These are phyloP conservation scores for Flabesymbios commensalis DNA, from an alignment of 2,888 invertebrate species.

Conservation along the genomic window DNA sequence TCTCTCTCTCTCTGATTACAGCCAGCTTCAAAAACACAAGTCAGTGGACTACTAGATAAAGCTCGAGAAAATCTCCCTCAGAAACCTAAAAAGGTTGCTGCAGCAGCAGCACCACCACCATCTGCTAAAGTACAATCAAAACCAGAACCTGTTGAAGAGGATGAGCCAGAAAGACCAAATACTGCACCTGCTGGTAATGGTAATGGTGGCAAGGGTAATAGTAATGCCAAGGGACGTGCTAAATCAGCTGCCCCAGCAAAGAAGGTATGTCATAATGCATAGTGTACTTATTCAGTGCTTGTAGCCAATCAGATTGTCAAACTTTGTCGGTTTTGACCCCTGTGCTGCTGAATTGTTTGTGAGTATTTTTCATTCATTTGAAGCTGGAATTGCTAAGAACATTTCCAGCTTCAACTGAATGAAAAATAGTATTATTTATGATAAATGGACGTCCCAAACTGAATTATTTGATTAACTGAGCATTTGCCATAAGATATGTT, in stretches of 20 bases:
- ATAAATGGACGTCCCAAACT: too few relatives aligned
- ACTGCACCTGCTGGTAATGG: conserved; percentile 4
- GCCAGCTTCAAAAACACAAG: conserved; percentile 64
- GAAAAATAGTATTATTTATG: too few relatives aligned
- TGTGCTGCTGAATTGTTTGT: too few relatives aligned
- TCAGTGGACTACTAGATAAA: conserved; percentile 82
- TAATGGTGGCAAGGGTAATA: background rate
- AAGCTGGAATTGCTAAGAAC: too few relatives aligned
- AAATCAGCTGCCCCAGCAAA: conserved; percentile 12
- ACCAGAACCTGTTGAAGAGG: conserved; percentile 5
- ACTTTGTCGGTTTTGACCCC: too few relatives aligned
- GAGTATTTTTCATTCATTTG: too few relatives aligned
- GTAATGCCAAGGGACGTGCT: conserved; percentile 16
- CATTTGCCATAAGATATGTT: too few relatives aligned
- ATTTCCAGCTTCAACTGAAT: too few relatives aligned
- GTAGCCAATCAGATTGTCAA: too few relatives aligned
- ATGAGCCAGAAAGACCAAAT: background rate
- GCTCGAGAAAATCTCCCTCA: conserved; percentile 81
- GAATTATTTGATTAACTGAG: too few relatives aligned
- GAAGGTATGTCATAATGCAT: conserved; percentile 19
- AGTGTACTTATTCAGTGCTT: too few relatives aligned
- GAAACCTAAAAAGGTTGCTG: conserved; percentile 63
- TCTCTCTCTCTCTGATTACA: conserved; percentile 32
- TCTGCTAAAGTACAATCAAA: conserved; percentile 10
- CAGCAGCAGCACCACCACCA: conserved; percentile 37